Percentiles rank a stretch among this genome's conserved stretches.
These are phyloP conservation scores for Scolanthus callimorphus DNA, from an alignment of 92 coral and sea anemone genomes.

Conservation along the genomic window DNA sequence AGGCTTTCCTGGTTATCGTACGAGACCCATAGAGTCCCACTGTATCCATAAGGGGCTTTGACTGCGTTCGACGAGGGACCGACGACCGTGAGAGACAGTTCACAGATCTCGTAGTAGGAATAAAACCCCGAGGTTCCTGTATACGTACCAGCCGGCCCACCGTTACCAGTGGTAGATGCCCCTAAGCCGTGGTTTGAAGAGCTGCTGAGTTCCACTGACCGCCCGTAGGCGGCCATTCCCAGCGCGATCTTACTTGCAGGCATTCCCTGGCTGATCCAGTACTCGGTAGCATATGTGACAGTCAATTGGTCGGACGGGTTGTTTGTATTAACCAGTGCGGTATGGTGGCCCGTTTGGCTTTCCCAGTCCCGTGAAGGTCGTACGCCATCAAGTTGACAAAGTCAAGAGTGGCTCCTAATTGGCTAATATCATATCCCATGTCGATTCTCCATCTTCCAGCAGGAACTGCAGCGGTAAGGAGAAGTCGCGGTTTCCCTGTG, in stretches of 20 bases:
- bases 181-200: conserved; percentile 28
- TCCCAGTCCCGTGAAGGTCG: too few species aligned
- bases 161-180: conserved; percentile 36
- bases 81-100: conserved; percentile 26
- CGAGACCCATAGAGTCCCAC: conserved; percentile 46
- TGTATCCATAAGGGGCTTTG: conserved; percentile 64
- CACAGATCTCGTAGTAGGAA: conserved; percentile 55
- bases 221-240: conserved; percentile 55
- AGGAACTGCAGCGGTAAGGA: conserved; percentile 42
- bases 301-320: conserved; percentile 34
- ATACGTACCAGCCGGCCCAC: conserved; percentile 34
- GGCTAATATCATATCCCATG: conserved; percentile 30
- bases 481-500: conserved; percentile 31
- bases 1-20: conserved; percentile 46
- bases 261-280: conserved; percentile 51
- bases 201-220: conserved; percentile 32
- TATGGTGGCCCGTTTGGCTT: conserved; percentile 60
- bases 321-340: conserved; percentile 64
- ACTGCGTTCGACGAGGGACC: conserved; percentile 3
- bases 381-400: conserved; percentile 72
- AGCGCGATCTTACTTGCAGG: conserved; percentile 52
- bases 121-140: conserved; percentile 40
- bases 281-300: conserved; percentile 47
- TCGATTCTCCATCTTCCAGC: conserved; percentile 30
- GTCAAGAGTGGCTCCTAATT: conserved; percentile 51